Evolutionary conservation across 2,113 vertebrate genomes (phyloP).

Genomic region (Brachyistius frenatus): DNA sequence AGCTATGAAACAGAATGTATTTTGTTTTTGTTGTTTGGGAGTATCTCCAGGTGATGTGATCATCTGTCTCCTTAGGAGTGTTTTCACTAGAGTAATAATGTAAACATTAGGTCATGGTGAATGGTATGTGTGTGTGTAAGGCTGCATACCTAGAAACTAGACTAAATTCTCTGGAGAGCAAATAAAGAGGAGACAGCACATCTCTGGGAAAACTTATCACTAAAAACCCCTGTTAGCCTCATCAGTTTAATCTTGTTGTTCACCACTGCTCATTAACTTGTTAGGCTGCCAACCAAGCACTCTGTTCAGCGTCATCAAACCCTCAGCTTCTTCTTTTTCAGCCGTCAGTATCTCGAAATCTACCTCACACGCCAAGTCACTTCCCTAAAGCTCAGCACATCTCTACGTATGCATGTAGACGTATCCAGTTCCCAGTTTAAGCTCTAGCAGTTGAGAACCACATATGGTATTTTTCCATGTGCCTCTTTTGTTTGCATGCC

Average conservation of each 20-base stretch:
- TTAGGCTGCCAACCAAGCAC: conserved; percentile 5
- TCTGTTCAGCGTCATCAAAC: conserved; percentile 39
- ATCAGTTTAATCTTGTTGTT: conserved; percentile 17
- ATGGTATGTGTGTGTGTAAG: conserved; percentile 16
- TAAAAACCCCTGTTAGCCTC: conserved; percentile 21
- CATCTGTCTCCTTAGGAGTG: not conserved
- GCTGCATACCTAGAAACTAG: conserved; percentile 19
- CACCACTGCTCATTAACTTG: not conserved
- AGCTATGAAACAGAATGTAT: not conserved
- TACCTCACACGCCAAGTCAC: conserved; percentile 38
- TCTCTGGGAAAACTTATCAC: conserved; percentile 17
- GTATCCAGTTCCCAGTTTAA: conserved; percentile 39
- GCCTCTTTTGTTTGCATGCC: not conserved
- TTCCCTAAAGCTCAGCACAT: conserved; percentile 56
- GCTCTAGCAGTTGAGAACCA: not conserved
- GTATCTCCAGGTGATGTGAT: conserved; percentile 34
- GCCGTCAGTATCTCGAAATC: conserved; percentile 21
- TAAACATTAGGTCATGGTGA: conserved; percentile 57
- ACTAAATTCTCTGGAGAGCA: conserved; percentile 12
- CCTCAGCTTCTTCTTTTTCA: conserved; percentile 57
- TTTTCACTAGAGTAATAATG: conserved; percentile 20
- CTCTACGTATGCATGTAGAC: not conserved
- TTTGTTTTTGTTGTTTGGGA: conserved; percentile 2
- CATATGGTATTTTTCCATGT: not conserved
- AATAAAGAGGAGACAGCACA: not conserved